These are phyloP conservation scores for Bathynomus jamesi DNA, from an alignment of 1,140 invertebrate genomes.

Conservation along the genomic window DNA sequence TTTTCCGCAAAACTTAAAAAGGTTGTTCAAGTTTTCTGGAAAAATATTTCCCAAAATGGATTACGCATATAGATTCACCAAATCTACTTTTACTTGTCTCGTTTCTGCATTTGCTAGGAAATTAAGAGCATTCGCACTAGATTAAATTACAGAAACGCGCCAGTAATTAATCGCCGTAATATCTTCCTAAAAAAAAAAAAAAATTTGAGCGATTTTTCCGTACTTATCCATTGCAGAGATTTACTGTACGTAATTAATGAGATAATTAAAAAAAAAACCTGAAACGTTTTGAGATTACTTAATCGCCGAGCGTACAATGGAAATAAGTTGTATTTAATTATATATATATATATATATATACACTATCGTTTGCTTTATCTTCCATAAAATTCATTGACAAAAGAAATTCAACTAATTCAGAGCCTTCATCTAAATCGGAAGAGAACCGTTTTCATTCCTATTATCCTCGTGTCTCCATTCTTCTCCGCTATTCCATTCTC, in stretches of 20 bases:
- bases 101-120: background rate
- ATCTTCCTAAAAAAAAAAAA: constrained; percentile 16
- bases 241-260: no score
- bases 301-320: no score
- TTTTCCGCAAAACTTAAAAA: background rate
- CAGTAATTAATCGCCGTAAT: constrained; percentile 10
- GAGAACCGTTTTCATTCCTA: background rate
- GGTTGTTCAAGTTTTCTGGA: background rate
- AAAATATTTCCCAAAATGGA: background rate
- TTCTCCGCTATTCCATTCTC: background rate
- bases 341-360: background rate
- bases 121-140: no score
- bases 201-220: no score
- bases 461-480: background rate
- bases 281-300: no score
- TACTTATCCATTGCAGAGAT: no score
- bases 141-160: no score
- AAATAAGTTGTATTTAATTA: background rate
- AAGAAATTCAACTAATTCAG: background rate
- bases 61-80: background rate
- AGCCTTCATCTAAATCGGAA: background rate
- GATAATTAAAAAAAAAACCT: no score
- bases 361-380: background rate
- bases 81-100: background rate
- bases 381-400: no score